Base-by-base conservation (phyloP, 2,797 vertebrate genomes). In the Nothura maculosa region DNA sequence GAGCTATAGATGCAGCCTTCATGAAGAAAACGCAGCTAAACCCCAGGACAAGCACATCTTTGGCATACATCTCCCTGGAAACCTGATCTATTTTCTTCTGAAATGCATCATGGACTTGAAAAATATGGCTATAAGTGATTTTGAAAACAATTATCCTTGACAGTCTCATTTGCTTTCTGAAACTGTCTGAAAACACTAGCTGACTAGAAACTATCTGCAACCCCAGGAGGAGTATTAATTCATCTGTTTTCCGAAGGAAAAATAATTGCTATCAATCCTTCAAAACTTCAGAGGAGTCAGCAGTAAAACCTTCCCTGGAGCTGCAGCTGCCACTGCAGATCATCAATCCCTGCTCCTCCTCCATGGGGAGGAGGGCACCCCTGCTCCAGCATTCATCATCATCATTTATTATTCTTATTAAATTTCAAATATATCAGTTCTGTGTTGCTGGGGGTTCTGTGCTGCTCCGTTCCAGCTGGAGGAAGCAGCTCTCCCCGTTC, bases 211-310 rank as follows among this genome's bases (percentile, higher is more conserved):
- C 27, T 20, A 90, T 64, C 58, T 1, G 0, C 62, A 81, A 12
- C 13, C 30, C 12, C 9, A 84, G 52, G 77, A 79, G 85, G 61
- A 83, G 50, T 87, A 74, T 89, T 91, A 92, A 83, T 77, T 85
- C 7, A 38, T 84, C 50, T 70, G 1, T 92, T 94, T 96, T 87
- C 82, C 55, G 45, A 83, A 76, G 80, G 60, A 87, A 84, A 90
- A 85, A 81, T 54, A 83, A 79, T 89, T 83, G 45, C 52, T 61
- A 24, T 0, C 0, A 38, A 7, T 66, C 60, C 78, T 87, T 50
- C 62, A 62, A 57, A 90, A 74, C 81, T 90, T n/a, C 9, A 32
- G 50, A 72, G 83, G 62, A 90, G 81, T 3, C 30, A 4, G 66
- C 76, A 90, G 66, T 32, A 66, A 57, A 94, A 8, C 27, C 14